Conservation (phyloP, 2,888 invertebrate genomes). For the Machimus atricapillus region DNA sequence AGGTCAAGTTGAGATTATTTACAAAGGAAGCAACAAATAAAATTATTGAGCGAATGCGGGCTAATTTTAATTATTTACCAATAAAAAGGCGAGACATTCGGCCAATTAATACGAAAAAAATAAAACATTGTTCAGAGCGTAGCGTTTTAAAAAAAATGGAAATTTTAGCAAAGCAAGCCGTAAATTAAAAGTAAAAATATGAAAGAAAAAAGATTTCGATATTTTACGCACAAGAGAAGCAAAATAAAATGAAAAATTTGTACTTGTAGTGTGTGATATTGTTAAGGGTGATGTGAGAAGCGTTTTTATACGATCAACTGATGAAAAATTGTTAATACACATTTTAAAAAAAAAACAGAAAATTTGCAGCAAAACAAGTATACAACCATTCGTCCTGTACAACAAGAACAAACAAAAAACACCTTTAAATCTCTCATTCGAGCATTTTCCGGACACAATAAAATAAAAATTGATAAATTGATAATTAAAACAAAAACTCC, state of each 20-base stretch:
- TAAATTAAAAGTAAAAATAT: not conserved
- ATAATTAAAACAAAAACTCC: not conserved
- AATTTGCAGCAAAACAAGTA: not conserved
- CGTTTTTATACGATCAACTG: slow-evolving; percentile 15
- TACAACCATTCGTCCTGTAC: slow-evolving; percentile 14
- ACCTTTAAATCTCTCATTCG: not conserved
- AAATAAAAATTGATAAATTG: not conserved
- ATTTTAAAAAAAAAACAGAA: not conserved
- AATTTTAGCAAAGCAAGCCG: not conserved
- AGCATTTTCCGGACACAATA: not conserved
- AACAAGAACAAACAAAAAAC: not conserved
- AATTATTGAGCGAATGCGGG: slow-evolving; percentile 14
- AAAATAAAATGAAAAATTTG: not conserved
- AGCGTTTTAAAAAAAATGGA: not conserved
- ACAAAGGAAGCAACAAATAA: not conserved
- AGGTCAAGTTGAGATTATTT: slow-evolving; percentile 23
- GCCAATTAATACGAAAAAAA: not conserved
- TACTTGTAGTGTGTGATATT: not conserved
- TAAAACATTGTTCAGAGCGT: not conserved
- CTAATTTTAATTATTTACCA: slow-evolving; percentile 4
- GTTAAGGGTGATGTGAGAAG: slow-evolving; percentile 19
- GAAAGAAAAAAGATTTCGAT: slow-evolving; percentile 1
- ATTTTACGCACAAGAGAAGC: slow-evolving; percentile 24
- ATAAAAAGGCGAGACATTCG: not conserved
- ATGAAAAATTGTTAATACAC: not conserved